Percentiles rank a stretch among this genome's conserved stretches.
Evolutionary conservation across 2,888 invertebrate species (phyloP).

Genomic region (Phasia obesa): DNA sequence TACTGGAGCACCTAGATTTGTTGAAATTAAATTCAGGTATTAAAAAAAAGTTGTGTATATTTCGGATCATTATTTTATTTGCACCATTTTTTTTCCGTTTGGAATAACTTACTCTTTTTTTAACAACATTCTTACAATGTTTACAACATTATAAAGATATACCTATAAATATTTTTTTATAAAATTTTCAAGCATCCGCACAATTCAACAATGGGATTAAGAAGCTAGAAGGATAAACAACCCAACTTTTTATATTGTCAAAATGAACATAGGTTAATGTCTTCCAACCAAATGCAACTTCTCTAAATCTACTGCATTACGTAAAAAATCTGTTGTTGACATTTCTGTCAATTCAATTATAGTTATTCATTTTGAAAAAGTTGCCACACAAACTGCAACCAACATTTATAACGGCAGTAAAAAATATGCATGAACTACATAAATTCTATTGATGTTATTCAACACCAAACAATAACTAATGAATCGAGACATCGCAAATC

Average conservation of each 20-base stretch:
- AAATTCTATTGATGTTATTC: constrained; percentile 52
- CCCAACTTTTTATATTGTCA: constrained; percentile 4
- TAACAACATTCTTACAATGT: too few relatives aligned
- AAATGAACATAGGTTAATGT: constrained; percentile 15
- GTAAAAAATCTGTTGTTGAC: constrained; percentile 45
- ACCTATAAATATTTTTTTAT: too few relatives aligned
- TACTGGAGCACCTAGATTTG: too few relatives aligned
- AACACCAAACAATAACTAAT: constrained; percentile 41
- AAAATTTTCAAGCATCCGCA: neutral
- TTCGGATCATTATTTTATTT: too few relatives aligned
- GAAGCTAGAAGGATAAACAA: neutral
- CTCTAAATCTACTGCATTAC: constrained; percentile 38
- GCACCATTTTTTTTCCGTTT: too few relatives aligned
- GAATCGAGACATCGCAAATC: constrained; percentile 52
- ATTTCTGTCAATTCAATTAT: constrained; percentile 52
- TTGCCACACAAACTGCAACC: constrained; percentile 1
- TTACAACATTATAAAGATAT: too few relatives aligned
- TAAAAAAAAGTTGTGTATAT: too few relatives aligned
- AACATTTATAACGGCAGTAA: neutral
- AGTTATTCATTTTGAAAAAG: constrained; percentile 24
- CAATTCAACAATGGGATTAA: neutral
- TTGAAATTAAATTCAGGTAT: too few relatives aligned
- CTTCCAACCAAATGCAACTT: constrained; percentile 46
- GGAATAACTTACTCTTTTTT: too few relatives aligned
- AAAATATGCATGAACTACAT: constrained; percentile 27